A percentile compares a stretch with the other conserved stretches of the same genome.
Conservation (phyloP, 2,888 invertebrate genomes). For the Epistrophe grossulariae region DNA sequence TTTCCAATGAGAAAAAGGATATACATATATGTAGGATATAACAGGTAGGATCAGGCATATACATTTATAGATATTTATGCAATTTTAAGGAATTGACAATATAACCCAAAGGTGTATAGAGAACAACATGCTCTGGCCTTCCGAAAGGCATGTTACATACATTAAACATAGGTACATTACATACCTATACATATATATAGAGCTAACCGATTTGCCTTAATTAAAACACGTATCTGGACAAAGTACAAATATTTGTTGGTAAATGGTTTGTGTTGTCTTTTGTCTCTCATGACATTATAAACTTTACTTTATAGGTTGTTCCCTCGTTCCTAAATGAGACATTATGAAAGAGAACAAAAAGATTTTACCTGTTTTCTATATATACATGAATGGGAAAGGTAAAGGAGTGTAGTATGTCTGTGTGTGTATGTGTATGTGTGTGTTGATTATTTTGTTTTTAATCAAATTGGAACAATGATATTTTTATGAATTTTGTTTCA, state of each 20-base stretch:
- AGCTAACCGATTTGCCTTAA: slow-evolving; percentile 67
- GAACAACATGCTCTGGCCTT: slow-evolving; percentile 23
- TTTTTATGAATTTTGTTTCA: not conserved
- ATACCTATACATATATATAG: too few species aligned
- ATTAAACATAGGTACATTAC: too few species aligned
- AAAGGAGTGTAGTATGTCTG: too few species aligned
- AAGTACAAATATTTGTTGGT: slow-evolving; percentile 61
- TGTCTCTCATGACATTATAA: slow-evolving; percentile 12
- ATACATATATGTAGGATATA: not conserved
- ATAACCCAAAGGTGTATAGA: slow-evolving; percentile 43
- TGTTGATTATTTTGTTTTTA: not conserved
- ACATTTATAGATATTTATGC: not conserved
- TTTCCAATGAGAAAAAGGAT: slow-evolving; percentile 1
- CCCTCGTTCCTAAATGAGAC: slow-evolving; percentile 34
- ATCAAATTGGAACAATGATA: not conserved
- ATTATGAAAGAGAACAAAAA: slow-evolving; percentile 12
- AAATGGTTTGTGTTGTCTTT: slow-evolving; percentile 59
- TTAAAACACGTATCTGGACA: slow-evolving; percentile 67
- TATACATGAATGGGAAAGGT: too few species aligned
- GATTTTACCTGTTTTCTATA: not conserved
- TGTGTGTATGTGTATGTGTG: not conserved
- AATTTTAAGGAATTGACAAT: slow-evolving; percentile 22
- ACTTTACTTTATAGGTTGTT: slow-evolving; percentile 13
- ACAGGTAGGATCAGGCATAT: not conserved
- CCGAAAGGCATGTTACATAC: slow-evolving; percentile 19